A percentile compares a stretch with the other conserved stretches of the same genome.
Evolutionary conservation across 2,113 vertebrate species (phyloP).

Genomic region (Diglossa brunneiventris): DNA sequence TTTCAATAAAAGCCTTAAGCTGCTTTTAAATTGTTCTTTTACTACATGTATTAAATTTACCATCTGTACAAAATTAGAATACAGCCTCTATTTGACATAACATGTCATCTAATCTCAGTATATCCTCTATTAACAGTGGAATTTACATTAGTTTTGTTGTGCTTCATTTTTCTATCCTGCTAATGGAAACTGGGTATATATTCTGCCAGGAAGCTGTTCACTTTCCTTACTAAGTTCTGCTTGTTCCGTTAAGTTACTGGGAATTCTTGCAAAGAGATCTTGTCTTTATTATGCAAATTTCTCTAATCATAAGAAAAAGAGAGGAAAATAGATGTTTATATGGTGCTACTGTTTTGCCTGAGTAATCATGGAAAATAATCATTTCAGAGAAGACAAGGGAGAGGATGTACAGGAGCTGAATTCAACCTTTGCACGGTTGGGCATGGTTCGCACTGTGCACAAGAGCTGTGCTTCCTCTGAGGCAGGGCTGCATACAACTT

Average conservation of each 20-base stretch:
- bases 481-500: background rate
- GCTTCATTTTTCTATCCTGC: background rate
- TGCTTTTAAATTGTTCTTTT: slow-evolving; percentile 33
- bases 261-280: background rate
- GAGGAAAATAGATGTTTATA: background rate
- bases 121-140: background rate
- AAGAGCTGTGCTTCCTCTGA: background rate
- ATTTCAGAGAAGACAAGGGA: background rate
- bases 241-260: background rate
- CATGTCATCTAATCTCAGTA: background rate
- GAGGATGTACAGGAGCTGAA: background rate
- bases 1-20: slow-evolving; percentile 38
- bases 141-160: background rate
- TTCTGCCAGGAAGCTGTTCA: background rate
- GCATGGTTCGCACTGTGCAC: accelerated
- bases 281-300: background rate
- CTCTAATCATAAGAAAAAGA: background rate
- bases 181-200: background rate
- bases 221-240: background rate
- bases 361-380: background rate
- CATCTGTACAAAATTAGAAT: slow-evolving; percentile 3
- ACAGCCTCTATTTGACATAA: background rate
- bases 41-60: background rate
- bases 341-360: background rate
- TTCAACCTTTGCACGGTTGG: background rate